These are phyloP conservation scores for Dermochelys coriacea DNA, from an alignment of 2,797 vertebrate genomes.

Conservation along the genomic window DNA sequence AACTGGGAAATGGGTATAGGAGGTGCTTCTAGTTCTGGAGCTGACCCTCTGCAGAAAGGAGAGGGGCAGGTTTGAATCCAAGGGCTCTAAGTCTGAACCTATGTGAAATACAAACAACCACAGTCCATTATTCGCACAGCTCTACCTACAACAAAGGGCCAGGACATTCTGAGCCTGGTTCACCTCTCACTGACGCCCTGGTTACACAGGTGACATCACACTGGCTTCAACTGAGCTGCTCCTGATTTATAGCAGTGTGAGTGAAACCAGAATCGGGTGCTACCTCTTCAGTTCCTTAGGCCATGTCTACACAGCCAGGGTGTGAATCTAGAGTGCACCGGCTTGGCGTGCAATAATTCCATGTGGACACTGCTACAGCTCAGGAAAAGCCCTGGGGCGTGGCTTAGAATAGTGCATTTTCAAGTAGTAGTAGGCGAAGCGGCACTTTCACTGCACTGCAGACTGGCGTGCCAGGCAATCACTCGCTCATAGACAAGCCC, in stretches of 20 bases:
- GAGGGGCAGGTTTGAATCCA: not conserved
- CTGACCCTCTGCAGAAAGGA: not conserved
- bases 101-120: not conserved
- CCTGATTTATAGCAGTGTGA: not conserved
- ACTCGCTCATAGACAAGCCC: not conserved
- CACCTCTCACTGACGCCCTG: fast-evolving
- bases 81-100: not conserved
- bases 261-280: not conserved
- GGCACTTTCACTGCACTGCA: not conserved
- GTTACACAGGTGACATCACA: not conserved
- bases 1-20: not conserved
- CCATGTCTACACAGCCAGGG: not conserved
- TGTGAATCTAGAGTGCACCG: not conserved
- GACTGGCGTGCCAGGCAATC: not conserved
- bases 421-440: not conserved
- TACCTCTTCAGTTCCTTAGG: not conserved
- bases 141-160: fast-evolving
- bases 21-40: not conserved
- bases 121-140: not conserved
- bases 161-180: fast-evolving
- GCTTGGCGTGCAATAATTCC: not conserved
- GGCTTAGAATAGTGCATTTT: not conserved
- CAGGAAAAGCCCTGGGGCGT: too few relatives aligned
- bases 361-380: not conserved
- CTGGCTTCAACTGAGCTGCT: not conserved